Evolutionary conservation across 2,888 invertebrate genomes (phyloP).

Genomic region (Boloria selene): DNA sequence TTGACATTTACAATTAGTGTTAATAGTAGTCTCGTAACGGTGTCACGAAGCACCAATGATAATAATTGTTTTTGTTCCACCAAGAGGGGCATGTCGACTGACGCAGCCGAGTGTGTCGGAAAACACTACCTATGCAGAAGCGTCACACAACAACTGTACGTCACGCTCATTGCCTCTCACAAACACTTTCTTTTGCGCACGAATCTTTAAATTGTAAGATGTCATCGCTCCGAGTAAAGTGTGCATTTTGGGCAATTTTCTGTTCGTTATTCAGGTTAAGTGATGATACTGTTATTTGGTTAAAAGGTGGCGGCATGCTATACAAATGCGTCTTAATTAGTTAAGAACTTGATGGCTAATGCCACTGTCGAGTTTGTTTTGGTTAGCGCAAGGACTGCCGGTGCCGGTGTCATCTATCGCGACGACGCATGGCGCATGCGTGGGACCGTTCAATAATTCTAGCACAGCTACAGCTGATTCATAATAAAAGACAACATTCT

Average conservation of each 20-base stretch:
- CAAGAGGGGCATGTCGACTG: conserved; percentile 58
- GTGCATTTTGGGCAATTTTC: conserved; percentile 2
- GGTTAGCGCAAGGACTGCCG: conserved; percentile 62
- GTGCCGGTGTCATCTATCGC: conserved; percentile 48
- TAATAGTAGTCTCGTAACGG: conserved; percentile 6
- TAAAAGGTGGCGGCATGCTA: conserved; percentile 5
- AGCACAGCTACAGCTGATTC: conserved; percentile 51
- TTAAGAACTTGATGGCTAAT: conserved; percentile 60
- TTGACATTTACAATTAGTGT: conserved; percentile 18
- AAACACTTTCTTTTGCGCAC: conserved; percentile 76
- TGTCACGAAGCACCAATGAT: conserved; percentile 12
- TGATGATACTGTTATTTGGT: neutral
- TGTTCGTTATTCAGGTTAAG: conserved; percentile 17
- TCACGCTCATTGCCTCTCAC: conserved; percentile 66
- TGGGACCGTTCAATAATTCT: conserved; percentile 67
- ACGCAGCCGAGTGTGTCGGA: conserved; percentile 68
- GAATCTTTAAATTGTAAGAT: conserved; percentile 42
- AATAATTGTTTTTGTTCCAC: conserved; percentile 40
- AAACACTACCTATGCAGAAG: conserved; percentile 58
- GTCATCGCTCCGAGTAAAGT: conserved; percentile 30
- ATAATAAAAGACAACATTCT: conserved; percentile 27
- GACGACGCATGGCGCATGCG: conserved; percentile 65
- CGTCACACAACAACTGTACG: conserved; percentile 56
- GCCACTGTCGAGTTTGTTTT: conserved; percentile 71
- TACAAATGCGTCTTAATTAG: conserved; percentile 42